Evolutionary conservation across 1,140 invertebrate genomes (phyloP).

Genomic region (Hycleus phaleratus): DNA sequence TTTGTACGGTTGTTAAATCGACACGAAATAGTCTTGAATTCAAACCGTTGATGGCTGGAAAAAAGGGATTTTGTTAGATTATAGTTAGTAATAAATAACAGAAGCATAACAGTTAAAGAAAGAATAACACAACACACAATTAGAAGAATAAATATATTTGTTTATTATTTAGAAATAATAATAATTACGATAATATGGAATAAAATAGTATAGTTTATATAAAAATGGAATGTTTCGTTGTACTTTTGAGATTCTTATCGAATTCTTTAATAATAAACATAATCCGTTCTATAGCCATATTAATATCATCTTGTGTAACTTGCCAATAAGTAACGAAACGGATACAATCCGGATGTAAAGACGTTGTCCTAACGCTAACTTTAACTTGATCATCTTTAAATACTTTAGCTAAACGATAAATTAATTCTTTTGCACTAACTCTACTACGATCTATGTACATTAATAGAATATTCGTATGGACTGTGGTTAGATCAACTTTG

Average conservation of each 20-base stretch:
- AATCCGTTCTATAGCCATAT: constrained; percentile 55
- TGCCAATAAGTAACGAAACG: constrained; percentile 61
- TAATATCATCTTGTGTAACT: constrained; percentile 52
- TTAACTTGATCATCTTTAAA: constrained; percentile 46
- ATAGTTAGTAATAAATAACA: too few species aligned
- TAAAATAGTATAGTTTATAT: too few species aligned
- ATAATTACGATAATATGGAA: neutral
- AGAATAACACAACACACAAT: too few species aligned
- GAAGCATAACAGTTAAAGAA: too few species aligned
- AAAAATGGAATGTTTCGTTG: neutral
- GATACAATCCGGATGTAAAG: constrained; percentile 45
- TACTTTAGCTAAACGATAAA: constrained; percentile 47
- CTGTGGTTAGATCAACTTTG: constrained; percentile 52
- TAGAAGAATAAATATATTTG: too few species aligned
- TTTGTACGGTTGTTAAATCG: constrained; percentile 58
- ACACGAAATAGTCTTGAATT: constrained; percentile 48
- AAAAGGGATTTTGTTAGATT: constrained; percentile 12
- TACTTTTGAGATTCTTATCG: constrained; percentile 24
- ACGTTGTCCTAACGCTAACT: constrained; percentile 46
- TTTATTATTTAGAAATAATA: neutral
- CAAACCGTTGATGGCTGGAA: constrained; percentile 54
- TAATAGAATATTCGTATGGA: constrained; percentile 73
- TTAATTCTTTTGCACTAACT: constrained; percentile 47
- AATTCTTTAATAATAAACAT: constrained; percentile 50
- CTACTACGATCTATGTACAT: constrained; percentile 47